phyloP scores from a whole-genome alignment of 2,113 vertebrate species.

The Limnothrissa miodon region DNA sequence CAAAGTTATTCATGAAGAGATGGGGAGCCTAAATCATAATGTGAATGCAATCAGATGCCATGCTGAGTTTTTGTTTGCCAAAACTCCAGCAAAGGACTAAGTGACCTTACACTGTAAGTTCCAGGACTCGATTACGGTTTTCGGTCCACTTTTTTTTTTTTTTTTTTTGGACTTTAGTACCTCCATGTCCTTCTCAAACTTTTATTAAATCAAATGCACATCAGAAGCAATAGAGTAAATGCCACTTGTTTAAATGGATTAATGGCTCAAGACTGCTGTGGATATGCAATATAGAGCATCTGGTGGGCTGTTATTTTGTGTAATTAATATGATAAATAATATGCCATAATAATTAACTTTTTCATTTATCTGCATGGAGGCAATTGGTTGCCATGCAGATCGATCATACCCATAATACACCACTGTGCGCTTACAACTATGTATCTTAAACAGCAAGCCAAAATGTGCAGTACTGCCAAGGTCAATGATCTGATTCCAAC shows the following conservation, averaged over 20 bases:
- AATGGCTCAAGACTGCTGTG: conserved; percentile 51
- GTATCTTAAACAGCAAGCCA: background rate
- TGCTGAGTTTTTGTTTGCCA: conserved; percentile 5
- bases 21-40: background rate
- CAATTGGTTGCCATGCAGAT: background rate
- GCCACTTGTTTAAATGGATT: conserved; percentile 48
- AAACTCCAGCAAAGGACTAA: conserved; percentile 30
- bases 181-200: conserved; percentile 51
- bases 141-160: conserved; percentile 38
- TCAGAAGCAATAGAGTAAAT: conserved; percentile 49
- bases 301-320: conserved; percentile 52
- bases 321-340: conserved; percentile 64
- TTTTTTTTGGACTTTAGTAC: conserved; percentile 45
- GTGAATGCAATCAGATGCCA: conserved; percentile 16
- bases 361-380: conserved; percentile 32
- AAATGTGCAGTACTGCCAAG: background rate
- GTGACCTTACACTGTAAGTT: conserved; percentile 24
- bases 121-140: conserved; percentile 36
- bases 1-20: background rate
- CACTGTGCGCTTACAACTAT: background rate
- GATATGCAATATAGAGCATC: conserved; percentile 56
- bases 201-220: conserved; percentile 48
- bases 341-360: conserved; percentile 43
- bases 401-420: background rate
- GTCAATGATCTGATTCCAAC: background rate